Evolutionary conservation across 2,888 invertebrate genomes (phyloP).

Genomic region (Lepas anatifera): DNA sequence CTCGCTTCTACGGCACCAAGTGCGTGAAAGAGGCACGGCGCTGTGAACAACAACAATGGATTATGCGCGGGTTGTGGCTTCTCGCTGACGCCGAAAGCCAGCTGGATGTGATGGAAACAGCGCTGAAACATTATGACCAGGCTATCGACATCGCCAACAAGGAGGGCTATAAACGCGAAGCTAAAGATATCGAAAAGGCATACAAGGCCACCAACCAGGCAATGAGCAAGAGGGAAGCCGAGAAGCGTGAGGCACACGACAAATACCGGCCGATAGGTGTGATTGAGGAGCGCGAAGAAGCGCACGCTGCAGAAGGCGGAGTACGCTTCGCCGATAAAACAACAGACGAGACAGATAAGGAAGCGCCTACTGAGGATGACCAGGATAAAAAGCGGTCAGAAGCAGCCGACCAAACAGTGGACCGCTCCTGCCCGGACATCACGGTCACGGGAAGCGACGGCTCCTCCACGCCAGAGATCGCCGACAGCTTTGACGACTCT

Average conservation of each 20-base stretch:
- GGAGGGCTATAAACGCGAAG: neutral
- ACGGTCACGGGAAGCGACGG: neutral
- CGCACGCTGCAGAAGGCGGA: neutral
- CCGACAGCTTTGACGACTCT: slow-evolving; percentile 3
- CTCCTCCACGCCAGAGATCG: neutral
- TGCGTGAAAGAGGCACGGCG: neutral
- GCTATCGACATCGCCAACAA: neutral
- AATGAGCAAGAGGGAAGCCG: neutral
- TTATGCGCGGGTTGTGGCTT: slow-evolving; percentile 2
- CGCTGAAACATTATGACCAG: neutral
- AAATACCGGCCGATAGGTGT: neutral
- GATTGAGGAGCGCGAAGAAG: neutral
- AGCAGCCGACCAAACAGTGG: no score
- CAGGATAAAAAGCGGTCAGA: no score
- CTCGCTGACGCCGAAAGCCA: neutral
- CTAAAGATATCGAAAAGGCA: neutral
- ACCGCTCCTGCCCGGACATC: neutral
- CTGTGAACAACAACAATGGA: neutral
- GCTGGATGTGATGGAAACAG: neutral
- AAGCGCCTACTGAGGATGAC: neutral
- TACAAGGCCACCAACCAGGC: neutral
- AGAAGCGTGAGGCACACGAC: neutral
- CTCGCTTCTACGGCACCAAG: slow-evolving; percentile 12
- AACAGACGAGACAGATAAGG: neutral
- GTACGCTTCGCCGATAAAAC: neutral